Conservation (phyloP, 2,113 vertebrate genomes). For the Trachemys scripta region DNA sequence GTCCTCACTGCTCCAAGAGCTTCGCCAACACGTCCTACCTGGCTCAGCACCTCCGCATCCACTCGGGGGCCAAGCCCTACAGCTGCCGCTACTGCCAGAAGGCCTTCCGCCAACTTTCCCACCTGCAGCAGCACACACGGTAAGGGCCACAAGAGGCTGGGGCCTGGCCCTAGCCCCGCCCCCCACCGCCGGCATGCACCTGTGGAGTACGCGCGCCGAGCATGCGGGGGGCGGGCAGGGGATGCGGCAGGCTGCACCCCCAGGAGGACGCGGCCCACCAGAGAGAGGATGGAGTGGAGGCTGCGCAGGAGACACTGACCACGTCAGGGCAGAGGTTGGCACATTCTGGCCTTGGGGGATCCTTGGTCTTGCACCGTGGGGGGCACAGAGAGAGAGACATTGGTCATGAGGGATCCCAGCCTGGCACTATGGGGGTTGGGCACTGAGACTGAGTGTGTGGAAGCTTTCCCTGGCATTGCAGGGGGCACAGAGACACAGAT, state of each 20-base stretch:
- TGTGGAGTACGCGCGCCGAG: constrained; percentile 81
- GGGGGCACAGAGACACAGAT: constrained; percentile 44
- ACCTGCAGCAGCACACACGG: constrained; percentile 99
- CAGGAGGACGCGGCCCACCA: constrained; percentile 67
- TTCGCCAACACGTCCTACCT: constrained; percentile 96
- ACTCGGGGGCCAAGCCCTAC: constrained; percentile 95
- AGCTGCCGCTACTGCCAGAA: constrained; percentile 92
- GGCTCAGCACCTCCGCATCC: constrained; percentile 94
- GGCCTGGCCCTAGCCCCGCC: constrained; percentile 75
- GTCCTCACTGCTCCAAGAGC: constrained; percentile 95
- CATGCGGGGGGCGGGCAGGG: constrained; percentile 84
- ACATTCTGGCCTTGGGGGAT: constrained; percentile 58
- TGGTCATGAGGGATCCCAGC: constrained; percentile 52
- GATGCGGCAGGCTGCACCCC: constrained; percentile 71
- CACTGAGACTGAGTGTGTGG: constrained; percentile 57
- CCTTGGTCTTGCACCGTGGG: constrained; percentile 66
- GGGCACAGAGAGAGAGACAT: constrained; percentile 70
- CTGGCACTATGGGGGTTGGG: constrained; percentile 43
- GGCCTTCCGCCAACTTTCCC: constrained; percentile 95
- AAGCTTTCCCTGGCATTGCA: constrained; percentile 67
- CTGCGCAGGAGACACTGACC: constrained; percentile 72
- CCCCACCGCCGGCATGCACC: constrained; percentile 82
- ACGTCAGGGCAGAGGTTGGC: constrained; percentile 71
- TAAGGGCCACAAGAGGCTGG: constrained; percentile 88
- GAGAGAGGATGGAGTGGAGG: constrained; percentile 75